phyloP scores from a whole-genome alignment of 2,113 vertebrate genomes.

The Chamaea fasciata region DNA sequence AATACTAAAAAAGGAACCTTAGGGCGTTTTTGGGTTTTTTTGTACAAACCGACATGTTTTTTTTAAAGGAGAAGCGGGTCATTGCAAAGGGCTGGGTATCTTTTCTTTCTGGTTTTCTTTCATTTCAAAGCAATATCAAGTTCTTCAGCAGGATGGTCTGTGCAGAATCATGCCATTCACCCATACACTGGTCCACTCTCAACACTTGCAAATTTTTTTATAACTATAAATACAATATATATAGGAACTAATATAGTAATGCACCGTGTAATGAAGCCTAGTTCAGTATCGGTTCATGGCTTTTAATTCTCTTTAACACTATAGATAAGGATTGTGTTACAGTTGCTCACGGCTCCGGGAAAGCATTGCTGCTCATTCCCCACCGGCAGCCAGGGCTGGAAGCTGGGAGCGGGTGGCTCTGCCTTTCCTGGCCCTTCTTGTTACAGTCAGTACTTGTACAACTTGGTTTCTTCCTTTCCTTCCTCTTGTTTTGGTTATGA shows the following conservation, averaged over 20 bases:
- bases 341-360: slow-evolving; percentile 48
- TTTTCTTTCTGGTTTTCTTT: slow-evolving; percentile 61
- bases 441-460: slow-evolving; percentile 72
- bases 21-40: slow-evolving; percentile 30
- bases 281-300: slow-evolving; percentile 72
- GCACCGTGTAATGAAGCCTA: slow-evolving; percentile 75
- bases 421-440: slow-evolving; percentile 33
- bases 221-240: slow-evolving; percentile 77
- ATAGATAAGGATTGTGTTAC: slow-evolving; percentile 77
- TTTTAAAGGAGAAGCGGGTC: slow-evolving; percentile 76
- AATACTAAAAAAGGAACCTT: slow-evolving; percentile 63
- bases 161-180: slow-evolving; percentile 69
- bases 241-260: slow-evolving; percentile 76
- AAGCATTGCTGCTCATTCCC: background rate
- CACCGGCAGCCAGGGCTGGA: background rate
- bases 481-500: slow-evolving; percentile 62
- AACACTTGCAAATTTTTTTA: slow-evolving; percentile 57
- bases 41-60: slow-evolving; percentile 26
- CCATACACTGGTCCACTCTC: slow-evolving; percentile 48
- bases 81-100: slow-evolving; percentile 79
- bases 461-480: slow-evolving; percentile 46
- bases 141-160: slow-evolving; percentile 67
- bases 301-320: slow-evolving; percentile 77
- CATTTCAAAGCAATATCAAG: slow-evolving; percentile 79
- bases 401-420: background rate